Base-by-base conservation (phyloP, 1,140 invertebrate species). In the Latrodectus geometricus region DNA sequence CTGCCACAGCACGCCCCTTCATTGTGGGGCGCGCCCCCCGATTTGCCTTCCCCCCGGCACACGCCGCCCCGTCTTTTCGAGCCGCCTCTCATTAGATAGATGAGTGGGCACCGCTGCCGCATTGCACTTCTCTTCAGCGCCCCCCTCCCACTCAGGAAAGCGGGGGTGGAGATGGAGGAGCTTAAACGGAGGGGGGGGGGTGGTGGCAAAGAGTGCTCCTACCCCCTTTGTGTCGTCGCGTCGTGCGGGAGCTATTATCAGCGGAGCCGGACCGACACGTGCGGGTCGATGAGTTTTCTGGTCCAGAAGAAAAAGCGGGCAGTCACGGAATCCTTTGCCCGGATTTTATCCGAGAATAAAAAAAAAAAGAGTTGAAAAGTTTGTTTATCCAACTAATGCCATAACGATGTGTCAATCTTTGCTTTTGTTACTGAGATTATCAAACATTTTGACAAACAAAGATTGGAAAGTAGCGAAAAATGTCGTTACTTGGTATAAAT, bases 1-100 rank as follows among this genome's bases (percentile, higher is more conserved):
- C 54, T 14, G 54, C 54, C 54, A 17, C 11, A 11, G 17, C 61
- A 65, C 20, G 23, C 56, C 50, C 35, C 35, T 78, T 52, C 76
- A 65, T 78, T 78, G 76, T 78, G 76, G 76, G 56, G 61, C 56
- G 74, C 21, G n/a, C 17, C 76, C 70, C 48, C 7, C 70, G 11
- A 11, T 21, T 9, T 23, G 8, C 35, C 14, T 3, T 7, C 23
- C 21, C 23, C 35, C 61, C 35, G 9, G 20, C 17, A 14, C 9
- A 49, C 50, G 49, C 74, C 74, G 20, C 50, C n/a, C 49, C 49
- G 74, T 76, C 74, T 76, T 76, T 76, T 78, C 76, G 76, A 78
- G 76, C 76, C 76, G 54, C 76, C 76, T 65, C 76, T 78, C 76
- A 78, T 78, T 78, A 78, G 76, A 78, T 78, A 78, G 76, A 78